Evolutionary conservation across 1,140 invertebrate genomes (phyloP).

Genomic region (Drosophila eugracilis): DNA sequence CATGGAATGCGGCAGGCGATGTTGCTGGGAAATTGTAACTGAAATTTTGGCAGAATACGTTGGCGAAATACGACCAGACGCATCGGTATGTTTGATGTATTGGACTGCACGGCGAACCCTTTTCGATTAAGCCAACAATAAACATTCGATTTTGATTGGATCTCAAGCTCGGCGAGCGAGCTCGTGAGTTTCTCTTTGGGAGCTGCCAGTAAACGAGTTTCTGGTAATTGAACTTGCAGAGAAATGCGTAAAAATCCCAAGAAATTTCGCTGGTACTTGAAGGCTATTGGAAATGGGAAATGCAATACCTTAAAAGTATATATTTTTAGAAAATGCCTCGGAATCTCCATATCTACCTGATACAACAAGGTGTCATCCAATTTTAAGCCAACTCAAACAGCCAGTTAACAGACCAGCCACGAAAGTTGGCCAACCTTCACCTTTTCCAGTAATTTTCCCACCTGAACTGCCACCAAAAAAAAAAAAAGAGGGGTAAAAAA

Average conservation of each 20-base stretch:
- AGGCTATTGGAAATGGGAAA: neutral
- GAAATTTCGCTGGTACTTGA: neutral
- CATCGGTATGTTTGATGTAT: conserved; percentile 51
- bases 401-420: conserved; percentile 8
- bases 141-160: conserved; percentile 54
- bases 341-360: neutral
- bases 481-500: conserved; percentile 17
- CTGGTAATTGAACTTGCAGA: conserved; percentile 37
- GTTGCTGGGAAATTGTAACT: conserved; percentile 44
- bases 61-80: conserved; percentile 37
- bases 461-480: conserved; percentile 1
- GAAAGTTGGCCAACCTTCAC: conserved; percentile 60
- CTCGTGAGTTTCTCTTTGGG: conserved; percentile 11
- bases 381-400: conserved; percentile 28
- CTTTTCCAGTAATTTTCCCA: conserved; percentile 44
- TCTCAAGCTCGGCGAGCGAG: conserved; percentile 1
- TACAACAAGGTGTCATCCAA: conserved; percentile 36
- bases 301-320: neutral
- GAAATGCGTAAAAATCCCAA: neutral
- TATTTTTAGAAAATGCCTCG: too few relatives aligned
- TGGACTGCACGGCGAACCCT: conserved; percentile 14
- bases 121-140: conserved; percentile 48
- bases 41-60: conserved; percentile 35
- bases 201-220: conserved; percentile 16
- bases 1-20: conserved; percentile 33